Percentiles rank a stretch among this genome's conserved stretches.
Evolutionary conservation across 1,140 invertebrate species (phyloP).

Genomic region (Stratiolaelaps scimitus): DNA sequence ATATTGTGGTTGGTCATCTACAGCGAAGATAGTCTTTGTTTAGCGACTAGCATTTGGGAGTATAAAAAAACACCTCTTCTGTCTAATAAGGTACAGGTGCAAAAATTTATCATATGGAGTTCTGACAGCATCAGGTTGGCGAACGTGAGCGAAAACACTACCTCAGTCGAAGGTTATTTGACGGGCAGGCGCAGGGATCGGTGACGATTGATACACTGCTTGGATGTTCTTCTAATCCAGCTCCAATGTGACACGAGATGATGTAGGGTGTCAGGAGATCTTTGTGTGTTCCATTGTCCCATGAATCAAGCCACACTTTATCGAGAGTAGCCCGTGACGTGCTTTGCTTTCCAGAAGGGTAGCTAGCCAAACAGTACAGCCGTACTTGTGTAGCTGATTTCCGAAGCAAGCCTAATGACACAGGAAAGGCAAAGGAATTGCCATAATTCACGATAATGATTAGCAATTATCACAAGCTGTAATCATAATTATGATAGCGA

Average conservation of each 20-base stretch:
- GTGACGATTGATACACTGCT: not conserved
- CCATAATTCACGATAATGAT: too few species aligned
- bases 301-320: conserved; percentile 15
- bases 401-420: not conserved
- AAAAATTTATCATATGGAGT: too few species aligned
- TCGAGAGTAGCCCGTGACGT: not conserved
- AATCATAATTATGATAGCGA: too few species aligned
- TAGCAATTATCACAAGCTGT: too few species aligned
- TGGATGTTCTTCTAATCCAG: not conserved
- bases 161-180: not conserved
- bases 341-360: conserved; percentile 7
- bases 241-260: conserved; percentile 4
- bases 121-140: not conserved
- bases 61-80: too few species aligned
- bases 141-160: not conserved
- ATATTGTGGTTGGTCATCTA: too few species aligned
- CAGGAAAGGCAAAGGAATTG: too few species aligned
- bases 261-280: conserved; percentile 12
- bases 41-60: too few species aligned
- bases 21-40: too few species aligned
- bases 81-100: too few species aligned
- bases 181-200: conserved; percentile 3
- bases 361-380: conserved; percentile 3
- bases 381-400: not conserved
- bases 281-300: conserved; percentile 4